A percentile compares a stretch with the other conserved stretches of the same genome.
phyloP scores from a whole-genome alignment of 2,113 vertebrate species.

The Ictalurus furcatus region DNA sequence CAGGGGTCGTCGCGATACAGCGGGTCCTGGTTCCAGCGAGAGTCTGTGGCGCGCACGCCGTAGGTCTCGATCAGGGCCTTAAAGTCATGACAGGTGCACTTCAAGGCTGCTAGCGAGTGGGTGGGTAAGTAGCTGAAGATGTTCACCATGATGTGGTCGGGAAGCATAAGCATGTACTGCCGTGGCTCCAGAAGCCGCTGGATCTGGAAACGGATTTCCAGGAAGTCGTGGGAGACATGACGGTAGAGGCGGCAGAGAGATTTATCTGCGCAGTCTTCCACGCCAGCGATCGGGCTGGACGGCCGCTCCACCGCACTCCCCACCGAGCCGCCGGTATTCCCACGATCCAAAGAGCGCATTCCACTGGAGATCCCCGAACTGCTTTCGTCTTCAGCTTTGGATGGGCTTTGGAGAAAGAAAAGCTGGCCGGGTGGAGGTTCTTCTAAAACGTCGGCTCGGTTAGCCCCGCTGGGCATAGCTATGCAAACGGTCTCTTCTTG shows the following conservation, averaged over 20 bases:
- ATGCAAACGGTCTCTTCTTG: conserved; percentile 89
- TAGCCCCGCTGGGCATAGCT: conserved; percentile 67
- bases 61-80: conserved; percentile 89
- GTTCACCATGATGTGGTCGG: conserved; percentile 92
- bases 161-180: conserved; percentile 93
- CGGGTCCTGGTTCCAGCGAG: conserved; percentile 90
- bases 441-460: conserved; percentile 70
- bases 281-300: conserved; percentile 58
- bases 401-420: conserved; percentile 79
- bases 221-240: conserved; percentile 92
- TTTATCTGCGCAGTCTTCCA: conserved; percentile 75
- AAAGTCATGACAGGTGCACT: conserved; percentile 93
- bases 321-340: conserved; percentile 58
- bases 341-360: conserved; percentile 67
- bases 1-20: conserved; percentile 93
- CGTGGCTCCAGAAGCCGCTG: conserved; percentile 90
- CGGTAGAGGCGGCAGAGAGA: conserved; percentile 91
- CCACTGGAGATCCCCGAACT: conserved; percentile 44
- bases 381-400: conserved; percentile 66
- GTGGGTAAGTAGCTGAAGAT: conserved; percentile 93
- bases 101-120: conserved; percentile 86
- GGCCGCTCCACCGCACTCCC: conserved; percentile 60
- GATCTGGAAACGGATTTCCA: conserved; percentile 97
- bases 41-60: conserved; percentile 86
- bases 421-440: conserved; percentile 89